A percentile compares a stretch with the other conserved stretches of the same genome.
Evolutionary conservation across 2,797 vertebrate genomes (phyloP).

Genomic region (Nyctibius grandis): DNA sequence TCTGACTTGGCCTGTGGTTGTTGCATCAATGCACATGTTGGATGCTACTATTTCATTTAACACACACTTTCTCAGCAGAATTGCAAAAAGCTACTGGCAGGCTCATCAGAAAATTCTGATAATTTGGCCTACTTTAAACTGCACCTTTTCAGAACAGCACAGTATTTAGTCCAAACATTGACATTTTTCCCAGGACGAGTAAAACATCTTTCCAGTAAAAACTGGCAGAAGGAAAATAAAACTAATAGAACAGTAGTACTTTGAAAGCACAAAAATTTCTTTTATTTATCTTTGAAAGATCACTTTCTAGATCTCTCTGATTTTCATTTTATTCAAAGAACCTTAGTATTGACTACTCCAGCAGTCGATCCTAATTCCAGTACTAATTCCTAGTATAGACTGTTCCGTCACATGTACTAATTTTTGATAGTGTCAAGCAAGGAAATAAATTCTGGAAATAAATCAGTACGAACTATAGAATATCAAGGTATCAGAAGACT

Average conservation of each 20-base stretch:
- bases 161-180: slow-evolving; percentile 38
- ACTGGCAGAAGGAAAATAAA: slow-evolving; percentile 40
- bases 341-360: neutral
- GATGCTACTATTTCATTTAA: neutral
- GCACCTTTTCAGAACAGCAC: slow-evolving; percentile 24
- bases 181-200: slow-evolving; percentile 56
- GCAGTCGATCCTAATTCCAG: neutral
- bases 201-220: slow-evolving; percentile 59
- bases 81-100: slow-evolving; percentile 9
- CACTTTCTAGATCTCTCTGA: neutral
- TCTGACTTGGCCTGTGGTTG: neutral
- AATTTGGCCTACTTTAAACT: slow-evolving; percentile 12
- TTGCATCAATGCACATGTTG: neutral
- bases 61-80: neutral
- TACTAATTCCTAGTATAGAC: neutral
- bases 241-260: slow-evolving; percentile 19
- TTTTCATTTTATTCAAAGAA: slow-evolving; percentile 33
- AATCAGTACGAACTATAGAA: neutral
- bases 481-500: neutral
- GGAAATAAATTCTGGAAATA: slow-evolving; percentile 11
- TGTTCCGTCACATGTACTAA: neutral
- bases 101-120: slow-evolving; percentile 36
- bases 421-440: neutral
- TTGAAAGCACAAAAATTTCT: slow-evolving; percentile 21
- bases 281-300: slow-evolving; percentile 7